phyloP scores from a whole-genome alignment of 2,888 invertebrate species.

The Drosophila barbarae region DNA sequence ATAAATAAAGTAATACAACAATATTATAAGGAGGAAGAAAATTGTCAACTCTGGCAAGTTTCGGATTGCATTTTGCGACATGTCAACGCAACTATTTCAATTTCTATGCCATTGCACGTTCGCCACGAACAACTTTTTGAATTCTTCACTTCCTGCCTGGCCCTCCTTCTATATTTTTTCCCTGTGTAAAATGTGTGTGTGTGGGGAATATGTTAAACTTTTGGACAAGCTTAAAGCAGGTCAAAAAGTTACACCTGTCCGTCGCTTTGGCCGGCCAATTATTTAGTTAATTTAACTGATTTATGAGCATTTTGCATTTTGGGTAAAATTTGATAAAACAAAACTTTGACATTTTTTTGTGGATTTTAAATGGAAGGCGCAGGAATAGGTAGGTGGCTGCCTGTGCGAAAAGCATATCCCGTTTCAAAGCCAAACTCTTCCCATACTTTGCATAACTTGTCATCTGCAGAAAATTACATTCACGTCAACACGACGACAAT shows the following conservation, averaged over 20 bases:
- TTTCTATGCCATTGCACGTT: constrained; percentile 59
- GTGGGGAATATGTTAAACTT: constrained; percentile 18
- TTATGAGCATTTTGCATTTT: constrained; percentile 7
- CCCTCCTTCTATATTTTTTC: background rate
- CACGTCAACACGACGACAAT: constrained; percentile 30
- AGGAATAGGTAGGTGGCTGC: background rate
- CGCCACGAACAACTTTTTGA: constrained; percentile 35
- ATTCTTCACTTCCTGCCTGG: constrained; percentile 14
- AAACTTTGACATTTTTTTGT: constrained; percentile 27
- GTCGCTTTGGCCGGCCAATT: constrained; percentile 38
- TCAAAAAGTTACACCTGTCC: constrained; percentile 18
- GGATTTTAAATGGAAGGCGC: background rate
- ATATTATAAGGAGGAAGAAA: constrained; percentile 16
- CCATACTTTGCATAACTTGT: constrained; percentile 61
- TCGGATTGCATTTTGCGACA: constrained; percentile 49
- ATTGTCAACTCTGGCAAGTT: constrained; percentile 54
- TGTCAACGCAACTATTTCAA: constrained; percentile 67
- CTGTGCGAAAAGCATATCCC: constrained; percentile 27
- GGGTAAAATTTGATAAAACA: constrained; percentile 5
- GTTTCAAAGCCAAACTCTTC: constrained; percentile 34
- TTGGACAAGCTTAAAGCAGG: constrained; percentile 2
- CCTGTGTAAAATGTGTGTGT: constrained; percentile 22
- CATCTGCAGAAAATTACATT: constrained; percentile 58
- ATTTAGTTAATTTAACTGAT: constrained; percentile 38
- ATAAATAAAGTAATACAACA: constrained; percentile 11